A percentile compares a stretch with the other conserved stretches of the same genome.
Conservation (phyloP, 2,797 vertebrate species). For the Pseudochirops cupreus region DNA sequence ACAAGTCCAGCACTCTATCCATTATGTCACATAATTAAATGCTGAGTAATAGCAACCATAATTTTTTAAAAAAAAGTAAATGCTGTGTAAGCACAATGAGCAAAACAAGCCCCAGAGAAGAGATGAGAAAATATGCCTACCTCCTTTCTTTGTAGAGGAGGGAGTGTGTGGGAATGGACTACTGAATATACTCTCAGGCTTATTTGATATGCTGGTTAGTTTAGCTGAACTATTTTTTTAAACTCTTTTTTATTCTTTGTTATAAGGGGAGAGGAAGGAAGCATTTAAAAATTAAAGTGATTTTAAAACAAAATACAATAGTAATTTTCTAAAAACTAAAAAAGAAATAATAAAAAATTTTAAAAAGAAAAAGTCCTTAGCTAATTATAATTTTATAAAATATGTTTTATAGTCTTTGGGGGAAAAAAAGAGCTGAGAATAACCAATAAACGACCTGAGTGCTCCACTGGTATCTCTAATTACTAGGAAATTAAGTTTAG, state of each 20-base stretch:
- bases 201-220: not conserved
- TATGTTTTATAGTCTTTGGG: not conserved
- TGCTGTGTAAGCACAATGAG: not conserved
- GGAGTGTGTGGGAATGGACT: not conserved
- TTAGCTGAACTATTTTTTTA: not conserved
- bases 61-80: not conserved
- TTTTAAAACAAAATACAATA: not conserved
- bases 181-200: not conserved
- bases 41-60: not conserved
- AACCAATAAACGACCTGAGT: not conserved
- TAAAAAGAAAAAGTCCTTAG: not conserved
- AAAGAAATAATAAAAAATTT: not conserved
- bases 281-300: not conserved
- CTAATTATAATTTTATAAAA: not conserved
- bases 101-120: not conserved
- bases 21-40: not conserved
- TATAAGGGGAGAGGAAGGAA: not conserved
- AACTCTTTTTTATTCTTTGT: not conserved
- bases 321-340: not conserved
- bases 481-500: not conserved
- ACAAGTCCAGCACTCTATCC: not conserved
- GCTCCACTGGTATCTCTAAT: not conserved
- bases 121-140: not conserved
- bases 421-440: not conserved
- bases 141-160: not conserved